Base-by-base conservation (phyloP, 1,140 invertebrate species). In the Hermetia illucens region DNA sequence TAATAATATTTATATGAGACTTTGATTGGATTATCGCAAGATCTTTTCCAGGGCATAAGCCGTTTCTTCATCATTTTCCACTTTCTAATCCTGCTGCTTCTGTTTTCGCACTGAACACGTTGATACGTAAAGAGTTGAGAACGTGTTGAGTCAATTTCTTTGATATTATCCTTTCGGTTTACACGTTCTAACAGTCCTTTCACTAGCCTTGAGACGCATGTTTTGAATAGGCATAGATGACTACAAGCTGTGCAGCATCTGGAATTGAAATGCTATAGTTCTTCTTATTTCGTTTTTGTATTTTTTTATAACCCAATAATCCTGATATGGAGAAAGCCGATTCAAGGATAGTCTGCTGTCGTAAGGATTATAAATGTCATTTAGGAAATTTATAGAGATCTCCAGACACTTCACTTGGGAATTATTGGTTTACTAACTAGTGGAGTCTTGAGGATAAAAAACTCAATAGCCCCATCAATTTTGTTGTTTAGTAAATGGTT, bases 141-240 rank as follows among this genome's bases (percentile, higher is more conserved):
- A 27, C 24, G 24, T 27, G 24, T 27, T 27, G 24, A 27, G 24
- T 27, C 24, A 27, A 27, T 27, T 27, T 27, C 24, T 27, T 27
- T 27, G 24, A 27, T 27, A 27, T 27, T 27, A 27, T 27, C 24
- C 24, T 27, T 13, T 13, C 24, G 24, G 24, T 13, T 27, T 27
- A 27, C 24, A 27, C 8, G 8, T 27, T 27, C 8, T 27, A 9
- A 13, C 13, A 27, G 8, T 8, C 13, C 24, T n/a, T 27, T 13
- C 24, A 9, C 24, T 27, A 13, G 8, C 24, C 24, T 9, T 27
- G 24, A 9, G 24, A 13, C 8, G 24, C 24, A 27, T 13, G 8
- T 9, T 27, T 9, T 27, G 24, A 8, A 27, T n/a, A n/a, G n/a
- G n/a, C n/a, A n/a, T n/a, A n/a, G n/a, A n/a, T n/a, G n/a, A n/a